Evolutionary conservation across 2,888 invertebrate genomes (phyloP).

Genomic region (Selenia dentaria): DNA sequence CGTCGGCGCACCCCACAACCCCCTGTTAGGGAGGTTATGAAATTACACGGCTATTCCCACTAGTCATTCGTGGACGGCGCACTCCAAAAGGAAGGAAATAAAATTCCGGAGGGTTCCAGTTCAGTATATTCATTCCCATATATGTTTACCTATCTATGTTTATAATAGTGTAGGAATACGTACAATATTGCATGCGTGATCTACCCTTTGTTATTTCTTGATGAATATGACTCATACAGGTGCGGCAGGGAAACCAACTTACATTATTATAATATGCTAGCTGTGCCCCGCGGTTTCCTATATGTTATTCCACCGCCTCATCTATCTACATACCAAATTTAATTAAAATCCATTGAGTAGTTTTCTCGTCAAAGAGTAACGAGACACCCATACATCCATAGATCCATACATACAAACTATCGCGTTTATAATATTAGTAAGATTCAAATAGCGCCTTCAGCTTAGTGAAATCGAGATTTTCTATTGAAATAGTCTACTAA

Average conservation of each 20-base stretch:
- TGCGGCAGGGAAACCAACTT: background rate
- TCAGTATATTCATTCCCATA: slow-evolving; percentile 7
- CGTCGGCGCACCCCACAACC: slow-evolving; percentile 31
- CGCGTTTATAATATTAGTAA: too few relatives aligned
- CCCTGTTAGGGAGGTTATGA: slow-evolving; percentile 46
- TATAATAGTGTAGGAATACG: background rate
- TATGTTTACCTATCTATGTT: background rate
- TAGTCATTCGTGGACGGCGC: slow-evolving; percentile 51
- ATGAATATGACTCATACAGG: slow-evolving; percentile 9
- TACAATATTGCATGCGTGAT: background rate
- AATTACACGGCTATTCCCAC: slow-evolving; percentile 59
- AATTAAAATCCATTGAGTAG: too few relatives aligned
- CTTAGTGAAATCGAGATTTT: too few relatives aligned
- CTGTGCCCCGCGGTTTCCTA: too few relatives aligned
- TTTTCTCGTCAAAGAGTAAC: too few relatives aligned
- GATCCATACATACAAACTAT: too few relatives aligned
- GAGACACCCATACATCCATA: too few relatives aligned
- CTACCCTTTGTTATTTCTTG: slow-evolving; percentile 12
- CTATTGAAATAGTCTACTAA: too few relatives aligned
- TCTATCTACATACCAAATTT: too few relatives aligned
- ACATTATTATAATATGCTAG: background rate
- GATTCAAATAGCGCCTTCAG: too few relatives aligned
- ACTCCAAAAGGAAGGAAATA: slow-evolving; percentile 38
- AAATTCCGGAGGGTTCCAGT: slow-evolving; percentile 36
- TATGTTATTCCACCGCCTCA: too few relatives aligned